Conservation (phyloP, 2,888 invertebrate genomes). For the Melanotus villosus region DNA sequence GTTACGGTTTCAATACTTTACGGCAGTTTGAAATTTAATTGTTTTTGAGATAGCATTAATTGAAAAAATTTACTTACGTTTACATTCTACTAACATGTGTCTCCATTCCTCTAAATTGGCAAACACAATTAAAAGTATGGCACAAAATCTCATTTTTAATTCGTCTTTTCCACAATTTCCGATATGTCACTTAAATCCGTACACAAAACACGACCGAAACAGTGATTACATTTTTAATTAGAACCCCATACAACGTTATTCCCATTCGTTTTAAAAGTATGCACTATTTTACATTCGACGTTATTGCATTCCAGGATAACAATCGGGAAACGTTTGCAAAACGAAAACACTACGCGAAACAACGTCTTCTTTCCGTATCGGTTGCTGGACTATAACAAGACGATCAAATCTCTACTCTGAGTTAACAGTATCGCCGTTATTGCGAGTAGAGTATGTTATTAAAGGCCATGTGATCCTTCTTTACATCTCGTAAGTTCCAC, state of each 20-base stretch:
- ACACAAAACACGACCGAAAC: neutral
- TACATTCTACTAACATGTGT: constrained; percentile 3
- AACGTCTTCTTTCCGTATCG: neutral
- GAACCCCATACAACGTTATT: too few species aligned
- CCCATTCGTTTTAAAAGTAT: too few species aligned
- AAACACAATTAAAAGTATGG: constrained; percentile 4
- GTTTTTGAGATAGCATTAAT: too few species aligned
- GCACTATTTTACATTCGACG: too few species aligned
- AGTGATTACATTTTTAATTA: neutral
- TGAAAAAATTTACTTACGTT: constrained; percentile 15
- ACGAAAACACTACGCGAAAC: neutral
- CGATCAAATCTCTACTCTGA: neutral
- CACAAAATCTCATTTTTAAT: constrained; percentile 20
- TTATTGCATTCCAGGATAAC: too few species aligned
- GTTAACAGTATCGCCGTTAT: neutral
- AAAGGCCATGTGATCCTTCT: constrained; percentile 4
- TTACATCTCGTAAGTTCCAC: neutral
- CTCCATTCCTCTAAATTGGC: constrained; percentile 15
- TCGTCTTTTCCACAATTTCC: neutral
- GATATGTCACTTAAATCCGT: too few species aligned
- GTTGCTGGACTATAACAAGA: neutral
- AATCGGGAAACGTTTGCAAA: neutral
- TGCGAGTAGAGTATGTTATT: neutral
- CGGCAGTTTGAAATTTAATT: too few species aligned
- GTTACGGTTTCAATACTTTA: too few species aligned